Base-by-base conservation (phyloP, 1,140 invertebrate genomes). In the Muscidifurax raptorellus region DNA sequence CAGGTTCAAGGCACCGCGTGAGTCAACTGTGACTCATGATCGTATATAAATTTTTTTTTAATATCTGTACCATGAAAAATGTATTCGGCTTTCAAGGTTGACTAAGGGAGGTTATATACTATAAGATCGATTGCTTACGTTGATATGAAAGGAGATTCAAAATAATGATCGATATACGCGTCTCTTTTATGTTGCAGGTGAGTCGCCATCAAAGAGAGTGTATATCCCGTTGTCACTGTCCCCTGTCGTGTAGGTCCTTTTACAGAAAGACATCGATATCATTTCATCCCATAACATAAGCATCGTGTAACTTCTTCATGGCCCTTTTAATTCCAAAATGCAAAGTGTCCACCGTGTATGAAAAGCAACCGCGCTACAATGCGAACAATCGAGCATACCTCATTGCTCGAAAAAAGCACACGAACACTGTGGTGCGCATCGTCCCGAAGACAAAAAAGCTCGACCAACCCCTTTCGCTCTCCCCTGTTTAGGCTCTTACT, bases 1-100 rank as follows among this genome's bases (percentile, higher is more conserved):
- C 82, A 83, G 66, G 82, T 83, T 83, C 82, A 83, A 52, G 75
- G 28, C 82, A 78, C 15, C 25, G 22, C 22, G 32, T 74, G 71
- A 74, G 30, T 40, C 71, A 28, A 59, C 52, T 18, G 52, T 59
- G 52, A 59, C 52, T 59, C 52, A 59, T n/a, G 52, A 59, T 59
- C 52, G 22, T 6, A 59, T n/a, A n/a, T 7, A 3, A n/a, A n/a
- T 59, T n/a, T 59, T 52, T 59, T 59, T 59, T 59, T n/a, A 59
- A 59, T 59, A 59, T 59, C 52, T 18, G 15, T 7, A n/a, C 15
- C 44, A n/a, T n/a, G 52, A 59, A 59, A 59, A 59, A 22, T 59
- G 22, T n/a, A n/a, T 0, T n/a, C 5, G 18, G 22, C 6, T 7
- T 59, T 59, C 52, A 59, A 59, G 52, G 52, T 59, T 59, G 18